Evolutionary conservation across 2,113 vertebrate genomes (phyloP).

Genomic region (Spea multiplicata): DNA sequence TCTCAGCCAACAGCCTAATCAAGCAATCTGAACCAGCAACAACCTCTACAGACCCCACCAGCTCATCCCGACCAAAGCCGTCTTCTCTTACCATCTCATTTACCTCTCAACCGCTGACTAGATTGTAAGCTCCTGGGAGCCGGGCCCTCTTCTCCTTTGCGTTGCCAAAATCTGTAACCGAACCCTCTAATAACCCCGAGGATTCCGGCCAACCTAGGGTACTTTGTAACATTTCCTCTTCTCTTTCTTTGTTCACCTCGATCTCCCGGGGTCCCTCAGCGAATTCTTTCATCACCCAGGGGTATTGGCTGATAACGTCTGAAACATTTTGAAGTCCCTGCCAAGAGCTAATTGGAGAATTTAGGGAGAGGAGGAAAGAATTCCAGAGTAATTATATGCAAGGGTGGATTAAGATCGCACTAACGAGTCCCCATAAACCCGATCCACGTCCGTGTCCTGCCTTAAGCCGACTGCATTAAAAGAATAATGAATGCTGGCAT

Average conservation of each 20-base stretch:
- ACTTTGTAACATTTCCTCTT: background rate
- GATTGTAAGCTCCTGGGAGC: no score
- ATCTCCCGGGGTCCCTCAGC: background rate
- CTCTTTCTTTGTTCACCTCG: background rate
- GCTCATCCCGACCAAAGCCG: no score
- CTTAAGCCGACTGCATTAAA: background rate
- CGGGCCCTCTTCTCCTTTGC: no score
- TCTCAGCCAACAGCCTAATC: no score
- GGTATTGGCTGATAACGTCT: background rate
- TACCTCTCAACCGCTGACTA: no score
- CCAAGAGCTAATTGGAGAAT: background rate
- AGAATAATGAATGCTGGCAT: background rate
- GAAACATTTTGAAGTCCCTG: background rate
- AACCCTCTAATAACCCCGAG: background rate
- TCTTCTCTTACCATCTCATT: no score
- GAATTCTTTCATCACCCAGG: background rate
- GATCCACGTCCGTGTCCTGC: background rate
- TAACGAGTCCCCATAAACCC: background rate
- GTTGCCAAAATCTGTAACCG: no score
- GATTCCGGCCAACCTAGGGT: background rate
- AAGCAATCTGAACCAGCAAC: no score
- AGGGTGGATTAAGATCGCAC: background rate
- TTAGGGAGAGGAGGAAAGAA: background rate
- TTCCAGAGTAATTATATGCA: constrained; percentile 1
- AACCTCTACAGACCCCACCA: no score